Conservation (phyloP, 2,888 invertebrate species). For the Sphecodes monilicornis region DNA sequence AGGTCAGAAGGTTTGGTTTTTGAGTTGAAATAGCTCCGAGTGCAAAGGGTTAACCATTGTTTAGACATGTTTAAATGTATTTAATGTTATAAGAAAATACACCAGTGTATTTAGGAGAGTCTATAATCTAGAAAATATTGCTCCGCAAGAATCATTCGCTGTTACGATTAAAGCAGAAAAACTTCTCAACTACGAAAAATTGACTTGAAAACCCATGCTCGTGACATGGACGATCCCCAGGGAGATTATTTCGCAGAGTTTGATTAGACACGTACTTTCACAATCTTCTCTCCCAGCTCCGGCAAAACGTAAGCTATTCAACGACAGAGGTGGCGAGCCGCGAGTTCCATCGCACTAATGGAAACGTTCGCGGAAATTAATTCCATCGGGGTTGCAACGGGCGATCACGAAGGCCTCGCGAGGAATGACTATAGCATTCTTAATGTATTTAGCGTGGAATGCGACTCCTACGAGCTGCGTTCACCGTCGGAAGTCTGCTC, state of each 20-base stretch:
- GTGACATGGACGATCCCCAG: not conserved
- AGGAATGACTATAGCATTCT: slow-evolving; percentile 71
- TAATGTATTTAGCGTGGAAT: slow-evolving; percentile 76
- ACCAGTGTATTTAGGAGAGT: too few species aligned
- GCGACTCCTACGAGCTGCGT: slow-evolving; percentile 73
- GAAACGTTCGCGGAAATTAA: slow-evolving; percentile 63
- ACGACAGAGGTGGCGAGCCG: not conserved
- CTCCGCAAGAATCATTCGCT: too few species aligned
- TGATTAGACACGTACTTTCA: not conserved
- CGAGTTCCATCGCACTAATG: slow-evolving; percentile 34
- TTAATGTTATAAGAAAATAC: too few species aligned
- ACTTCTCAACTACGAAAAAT: not conserved
- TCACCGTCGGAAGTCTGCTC: slow-evolving; percentile 45
- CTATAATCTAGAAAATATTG: too few species aligned
- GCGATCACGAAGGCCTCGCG: slow-evolving; percentile 12
- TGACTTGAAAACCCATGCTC: not conserved
- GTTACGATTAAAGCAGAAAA: not conserved
- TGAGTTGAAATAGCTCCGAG: too few species aligned
- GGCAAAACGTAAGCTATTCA: not conserved
- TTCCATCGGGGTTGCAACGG: slow-evolving; percentile 44
- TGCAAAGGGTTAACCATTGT: too few species aligned
- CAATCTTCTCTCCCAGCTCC: not conserved
- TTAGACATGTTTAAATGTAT: too few species aligned
- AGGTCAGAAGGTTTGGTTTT: too few species aligned
- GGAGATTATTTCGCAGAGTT: not conserved